Conservation (phyloP, 2,888 invertebrate species). For the Cheilosia urbana region DNA sequence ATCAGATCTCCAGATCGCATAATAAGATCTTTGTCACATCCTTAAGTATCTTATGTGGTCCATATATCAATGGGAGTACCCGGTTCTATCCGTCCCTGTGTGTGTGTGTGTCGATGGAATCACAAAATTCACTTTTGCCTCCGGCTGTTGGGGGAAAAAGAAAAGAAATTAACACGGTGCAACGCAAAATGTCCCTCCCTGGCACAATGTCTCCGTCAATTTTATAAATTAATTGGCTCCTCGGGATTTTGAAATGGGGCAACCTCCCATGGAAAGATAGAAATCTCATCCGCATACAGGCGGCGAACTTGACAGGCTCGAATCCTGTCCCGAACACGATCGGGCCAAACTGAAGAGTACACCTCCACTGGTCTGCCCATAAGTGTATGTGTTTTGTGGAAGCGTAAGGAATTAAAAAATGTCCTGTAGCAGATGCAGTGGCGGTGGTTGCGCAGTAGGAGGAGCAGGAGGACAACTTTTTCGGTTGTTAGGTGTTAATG, state of each 20-base stretch:
- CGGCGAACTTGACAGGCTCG: slow-evolving; percentile 78
- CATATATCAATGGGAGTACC: slow-evolving; percentile 80
- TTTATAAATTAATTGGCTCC: slow-evolving; percentile 83
- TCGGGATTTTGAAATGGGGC: slow-evolving; percentile 79
- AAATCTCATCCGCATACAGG: slow-evolving; percentile 79
- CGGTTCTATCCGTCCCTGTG: background rate
- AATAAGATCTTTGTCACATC: slow-evolving; percentile 83
- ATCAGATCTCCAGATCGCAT: slow-evolving; percentile 83
- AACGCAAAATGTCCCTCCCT: slow-evolving; percentile 47
- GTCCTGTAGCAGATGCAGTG: slow-evolving; percentile 40
- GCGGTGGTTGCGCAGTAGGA: background rate
- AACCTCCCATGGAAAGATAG: slow-evolving; percentile 82
- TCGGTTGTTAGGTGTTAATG: slow-evolving; percentile 83
- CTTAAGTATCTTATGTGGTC: slow-evolving; percentile 83
- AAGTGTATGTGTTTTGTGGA: background rate
- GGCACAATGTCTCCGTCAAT: slow-evolving; percentile 80
- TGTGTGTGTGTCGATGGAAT: slow-evolving; percentile 77
- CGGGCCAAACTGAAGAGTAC: slow-evolving; percentile 35
- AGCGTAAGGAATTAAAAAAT: slow-evolving; percentile 61
- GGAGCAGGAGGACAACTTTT: slow-evolving; percentile 59
- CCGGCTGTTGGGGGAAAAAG: slow-evolving; percentile 63
- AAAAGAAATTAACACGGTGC: slow-evolving; percentile 66
- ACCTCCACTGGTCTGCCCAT: background rate
- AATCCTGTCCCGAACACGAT: slow-evolving; percentile 62
- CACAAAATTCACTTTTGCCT: slow-evolving; percentile 78